Evolutionary conservation across 2,888 invertebrate genomes (phyloP), one percentile per base, ranked within the genome.

Genomic region (Lepetodrilus schrolli): DNA sequence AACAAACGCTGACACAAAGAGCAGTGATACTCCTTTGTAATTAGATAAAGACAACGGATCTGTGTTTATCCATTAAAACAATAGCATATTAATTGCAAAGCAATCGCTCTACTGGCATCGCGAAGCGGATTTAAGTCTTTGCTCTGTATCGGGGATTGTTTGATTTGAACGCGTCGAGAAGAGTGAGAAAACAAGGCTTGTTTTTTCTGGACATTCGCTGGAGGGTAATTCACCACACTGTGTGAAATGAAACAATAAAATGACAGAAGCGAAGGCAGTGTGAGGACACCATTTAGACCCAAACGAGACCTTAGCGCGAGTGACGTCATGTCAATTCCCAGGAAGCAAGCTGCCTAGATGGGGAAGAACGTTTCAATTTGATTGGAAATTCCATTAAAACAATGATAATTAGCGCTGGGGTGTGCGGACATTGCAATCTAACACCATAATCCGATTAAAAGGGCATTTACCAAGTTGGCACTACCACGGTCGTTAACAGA

Each of bases 381-480:
- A 43, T 43, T 43, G 43, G 68, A 68, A 47, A 47, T 43, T 47
- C 47, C 30, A 68, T 43, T 30, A 47, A 68, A 68, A 68, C 68
- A 68, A 68, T 68, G 47, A 43, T 17, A 68, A 47, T 47, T 68
- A 68, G 43, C 43, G 47, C 10, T n/a, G 68, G 68, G 30, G 68
- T 21, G 38, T 13, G 43, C 38, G 43, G 34, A 43, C 68, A 5
- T 10, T n/a, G 10, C 43, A 23, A 68, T 68, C 68, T 43, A 68
- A 68, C 43, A 38, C 43, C 13, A 26, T 68, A 68, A 68, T 68
- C 68, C 30, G 68, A 68, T 68, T 68, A 68, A 68, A 68, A 47
- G 68, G 68, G 47, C 68, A 68, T 68, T 68, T 68, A 68, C 43
- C 43, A 68, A 68, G 21, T 23, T 26, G 43, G 47, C 21, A 43